Conservation (phyloP, 2,888 invertebrate species). For the Microctonus aethiopoides region DNA sequence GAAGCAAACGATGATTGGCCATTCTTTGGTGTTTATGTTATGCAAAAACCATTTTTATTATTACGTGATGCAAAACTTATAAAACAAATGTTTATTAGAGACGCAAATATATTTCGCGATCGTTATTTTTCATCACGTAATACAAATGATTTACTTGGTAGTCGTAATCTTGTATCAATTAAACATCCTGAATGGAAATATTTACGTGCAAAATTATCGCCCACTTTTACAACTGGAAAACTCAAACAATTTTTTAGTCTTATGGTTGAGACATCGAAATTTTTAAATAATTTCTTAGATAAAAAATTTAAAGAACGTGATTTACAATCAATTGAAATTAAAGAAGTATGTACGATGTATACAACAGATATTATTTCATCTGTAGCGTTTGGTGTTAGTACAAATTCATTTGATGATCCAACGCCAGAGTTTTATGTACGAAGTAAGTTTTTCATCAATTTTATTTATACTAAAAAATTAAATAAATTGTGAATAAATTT, state of each 20-base stretch:
- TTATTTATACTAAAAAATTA: too few species aligned
- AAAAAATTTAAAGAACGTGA: slow-evolving; percentile 23
- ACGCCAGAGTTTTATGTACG: slow-evolving; percentile 47
- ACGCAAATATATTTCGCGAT: slow-evolving; percentile 67
- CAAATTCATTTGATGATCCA: slow-evolving; percentile 50
- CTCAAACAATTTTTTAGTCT: slow-evolving; percentile 68
- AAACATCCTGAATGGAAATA: slow-evolving; percentile 68
- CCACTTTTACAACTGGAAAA: slow-evolving; percentile 71
- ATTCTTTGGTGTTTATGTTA: slow-evolving; percentile 66
- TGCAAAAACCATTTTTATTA: slow-evolving; percentile 67
- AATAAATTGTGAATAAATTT: too few species aligned
- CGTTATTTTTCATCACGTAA: slow-evolving; percentile 61
- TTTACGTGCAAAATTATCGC: slow-evolving; percentile 68
- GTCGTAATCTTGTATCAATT: slow-evolving; percentile 63
- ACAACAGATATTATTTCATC: slow-evolving; percentile 55
- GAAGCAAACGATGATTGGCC: slow-evolving; percentile 42
- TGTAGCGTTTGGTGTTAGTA: slow-evolving; percentile 54
- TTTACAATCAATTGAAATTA: slow-evolving; percentile 37
- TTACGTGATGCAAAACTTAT: slow-evolving; percentile 66
- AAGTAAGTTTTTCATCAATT: slow-evolving; percentile 42
- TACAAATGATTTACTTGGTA: slow-evolving; percentile 56
- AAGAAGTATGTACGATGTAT: slow-evolving; percentile 44
- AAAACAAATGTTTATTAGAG: slow-evolving; percentile 67
- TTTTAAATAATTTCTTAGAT: slow-evolving; percentile 45
- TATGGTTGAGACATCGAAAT: slow-evolving; percentile 61